Base-by-base conservation (phyloP, 1,140 invertebrate species). In the Trachymyrmex septentrionalis region DNA sequence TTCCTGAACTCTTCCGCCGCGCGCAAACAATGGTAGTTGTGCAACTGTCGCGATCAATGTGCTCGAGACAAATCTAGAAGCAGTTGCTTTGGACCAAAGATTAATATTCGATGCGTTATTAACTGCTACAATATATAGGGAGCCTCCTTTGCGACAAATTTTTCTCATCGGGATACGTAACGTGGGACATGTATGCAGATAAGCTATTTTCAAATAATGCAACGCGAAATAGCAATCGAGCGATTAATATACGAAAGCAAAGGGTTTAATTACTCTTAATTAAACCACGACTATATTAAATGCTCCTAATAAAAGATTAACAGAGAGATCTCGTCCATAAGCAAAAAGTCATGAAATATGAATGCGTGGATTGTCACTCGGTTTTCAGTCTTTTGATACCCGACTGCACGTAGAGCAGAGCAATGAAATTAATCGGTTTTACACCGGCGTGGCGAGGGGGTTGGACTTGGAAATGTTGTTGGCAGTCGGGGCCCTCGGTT, bases 401-500 rank as follows among this genome's bases (percentile, higher is more conserved):
- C 19, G 76, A 27, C 24, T 71, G 30, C 38, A 24, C 10, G 64
- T 21, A 38, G 55, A 24, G 78, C n/a, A 63, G 75, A 66, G 67
- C 50, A 71, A 71, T 61, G 84, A 87, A 92, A 90, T 92, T 88
- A 92, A 92, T 92, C 78, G 85, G 87, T 84, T 90, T 88, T 82
- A 77, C 82, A 87, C 57, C 76, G 77, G 61, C 10, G 21, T 38
- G 71, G 38, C 69, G 21, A 86, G 69, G 86, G 88, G 90, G 92
- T 92, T 90, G 89, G 89, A 87, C 87, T 87, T 86, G 84, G 87
- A 84, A 78, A 69, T 21, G 59, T 85, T 64, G 86, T 88, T 72
- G 86, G 55, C 75, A 72, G 87, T 59, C 69, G 50, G 66, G 61
- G 73, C 63, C 64, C 75, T 64, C 71, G 85, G 66, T 86, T 86